Conservation (phyloP, 2,888 invertebrate genomes). For the Lasioglossum zephyrum region DNA sequence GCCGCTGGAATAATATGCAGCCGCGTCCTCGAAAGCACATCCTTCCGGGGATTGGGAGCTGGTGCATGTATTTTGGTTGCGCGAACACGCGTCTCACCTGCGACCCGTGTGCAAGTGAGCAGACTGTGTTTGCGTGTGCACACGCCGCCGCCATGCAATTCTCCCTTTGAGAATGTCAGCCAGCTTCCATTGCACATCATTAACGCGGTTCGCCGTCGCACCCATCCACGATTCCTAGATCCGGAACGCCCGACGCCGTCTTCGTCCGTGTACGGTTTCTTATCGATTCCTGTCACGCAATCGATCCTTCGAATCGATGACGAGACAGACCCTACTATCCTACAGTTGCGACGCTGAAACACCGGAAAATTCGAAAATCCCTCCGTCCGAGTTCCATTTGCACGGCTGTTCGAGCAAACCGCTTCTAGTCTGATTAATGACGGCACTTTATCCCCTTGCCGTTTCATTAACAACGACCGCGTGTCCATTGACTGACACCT, state of each 20-base stretch:
- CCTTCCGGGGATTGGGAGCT: constrained; percentile 46
- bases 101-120: constrained; percentile 10
- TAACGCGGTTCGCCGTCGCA: constrained; percentile 30
- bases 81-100: constrained; percentile 19
- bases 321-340: neutral
- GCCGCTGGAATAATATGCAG: constrained; percentile 50
- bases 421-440: constrained; percentile 8
- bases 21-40: constrained; percentile 15
- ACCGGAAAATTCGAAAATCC: neutral
- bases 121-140: constrained; percentile 18
- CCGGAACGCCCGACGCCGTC: neutral
- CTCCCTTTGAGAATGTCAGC: constrained; percentile 51
- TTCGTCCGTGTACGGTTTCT: neutral
- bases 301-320: neutral
- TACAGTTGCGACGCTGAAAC: neutral
- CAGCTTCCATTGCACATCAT: constrained; percentile 52
- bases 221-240: constrained; percentile 36
- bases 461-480: constrained; percentile 19
- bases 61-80: constrained; percentile 46
- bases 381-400: constrained; percentile 25
- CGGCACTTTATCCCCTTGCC: constrained; percentile 14
- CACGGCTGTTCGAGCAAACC: constrained; percentile 1
- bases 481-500: constrained; percentile 8
- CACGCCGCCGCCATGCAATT: constrained; percentile 36
- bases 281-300: neutral